These are phyloP conservation scores for Trichogramma dendrolimi DNA, from an alignment of 2,888 invertebrate genomes.

Conservation along the genomic window DNA sequence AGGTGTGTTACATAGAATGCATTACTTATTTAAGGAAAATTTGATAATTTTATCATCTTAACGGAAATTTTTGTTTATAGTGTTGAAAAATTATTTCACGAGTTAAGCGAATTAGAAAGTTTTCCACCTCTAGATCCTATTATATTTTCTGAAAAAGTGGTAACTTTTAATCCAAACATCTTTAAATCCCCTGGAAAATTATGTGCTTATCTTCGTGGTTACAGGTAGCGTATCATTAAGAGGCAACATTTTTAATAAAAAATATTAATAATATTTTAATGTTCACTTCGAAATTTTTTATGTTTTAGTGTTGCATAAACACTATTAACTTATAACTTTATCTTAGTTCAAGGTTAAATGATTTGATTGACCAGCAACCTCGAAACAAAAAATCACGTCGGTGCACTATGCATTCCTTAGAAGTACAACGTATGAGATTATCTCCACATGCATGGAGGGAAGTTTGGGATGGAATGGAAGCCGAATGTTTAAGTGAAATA, in stretches of 20 bases:
- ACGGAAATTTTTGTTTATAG: constrained; percentile 55
- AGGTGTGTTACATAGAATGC: constrained; percentile 57
- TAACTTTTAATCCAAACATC: constrained; percentile 77
- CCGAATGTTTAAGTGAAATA: constrained; percentile 76
- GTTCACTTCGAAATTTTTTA: neutral
- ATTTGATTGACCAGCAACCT: constrained; percentile 74
- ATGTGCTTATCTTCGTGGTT: constrained; percentile 80
- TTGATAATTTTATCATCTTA: constrained; percentile 5
- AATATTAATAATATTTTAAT: neutral
- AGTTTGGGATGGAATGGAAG: constrained; percentile 81
- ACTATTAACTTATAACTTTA: neutral
- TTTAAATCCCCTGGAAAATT: constrained; percentile 75
- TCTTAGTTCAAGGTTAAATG: constrained; percentile 67
- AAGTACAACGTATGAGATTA: constrained; percentile 75
- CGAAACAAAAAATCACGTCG: constrained; percentile 84
- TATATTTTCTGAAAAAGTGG: constrained; percentile 69
- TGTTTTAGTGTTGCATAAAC: neutral
- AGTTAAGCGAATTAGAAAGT: constrained; percentile 71
- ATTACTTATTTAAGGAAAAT: neutral
- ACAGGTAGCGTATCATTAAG: constrained; percentile 61
- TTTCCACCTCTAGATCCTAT: constrained; percentile 85
- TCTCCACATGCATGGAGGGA: constrained; percentile 73
- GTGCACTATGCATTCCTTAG: constrained; percentile 84
- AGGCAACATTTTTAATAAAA: too few relatives aligned
- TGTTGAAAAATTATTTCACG: constrained; percentile 84